Percentiles rank a stretch among this genome's conserved stretches.
These are phyloP conservation scores for Agrotis puta DNA, from an alignment of 2,888 invertebrate genomes.

Conservation along the genomic window DNA sequence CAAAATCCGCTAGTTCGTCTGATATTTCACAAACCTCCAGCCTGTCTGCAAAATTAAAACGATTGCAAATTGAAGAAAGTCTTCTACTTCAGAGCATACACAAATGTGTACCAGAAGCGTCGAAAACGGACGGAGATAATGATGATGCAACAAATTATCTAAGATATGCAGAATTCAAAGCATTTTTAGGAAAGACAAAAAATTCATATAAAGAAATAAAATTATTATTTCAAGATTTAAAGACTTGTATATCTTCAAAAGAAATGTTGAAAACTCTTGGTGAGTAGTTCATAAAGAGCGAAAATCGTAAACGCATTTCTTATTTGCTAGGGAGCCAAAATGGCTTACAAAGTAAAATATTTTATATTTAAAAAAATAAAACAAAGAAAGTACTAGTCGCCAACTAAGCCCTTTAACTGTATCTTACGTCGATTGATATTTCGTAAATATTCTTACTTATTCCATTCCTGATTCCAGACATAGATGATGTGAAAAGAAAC, in stretches of 20 bases:
- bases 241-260: slow-evolving; percentile 70
- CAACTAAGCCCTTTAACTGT: too few species aligned
- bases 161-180: slow-evolving; percentile 65
- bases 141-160: slow-evolving; percentile 16
- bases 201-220: slow-evolving; percentile 72
- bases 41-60: slow-evolving; percentile 75
- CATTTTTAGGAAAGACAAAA: slow-evolving; percentile 68
- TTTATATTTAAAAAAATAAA: too few species aligned
- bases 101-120: slow-evolving; percentile 30
- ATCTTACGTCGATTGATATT: neutral
- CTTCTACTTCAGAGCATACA: slow-evolving; percentile 70
- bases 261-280: slow-evolving; percentile 74
- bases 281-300: slow-evolving; percentile 58
- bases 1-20: slow-evolving; percentile 31
- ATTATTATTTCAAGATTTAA: slow-evolving; percentile 79
- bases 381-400: too few species aligned
- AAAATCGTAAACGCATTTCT: neutral
- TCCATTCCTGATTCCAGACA: slow-evolving; percentile 78
- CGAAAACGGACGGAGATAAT: slow-evolving; percentile 14
- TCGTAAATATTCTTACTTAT: neutral
- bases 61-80: slow-evolving; percentile 85
- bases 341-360: too few species aligned
- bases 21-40: slow-evolving; percentile 42
- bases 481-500: slow-evolving; percentile 80
- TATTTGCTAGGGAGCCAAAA: neutral